These are phyloP conservation scores for Aphelinus certus DNA, from an alignment of 1,140 invertebrate genomes.

Conservation along the genomic window DNA sequence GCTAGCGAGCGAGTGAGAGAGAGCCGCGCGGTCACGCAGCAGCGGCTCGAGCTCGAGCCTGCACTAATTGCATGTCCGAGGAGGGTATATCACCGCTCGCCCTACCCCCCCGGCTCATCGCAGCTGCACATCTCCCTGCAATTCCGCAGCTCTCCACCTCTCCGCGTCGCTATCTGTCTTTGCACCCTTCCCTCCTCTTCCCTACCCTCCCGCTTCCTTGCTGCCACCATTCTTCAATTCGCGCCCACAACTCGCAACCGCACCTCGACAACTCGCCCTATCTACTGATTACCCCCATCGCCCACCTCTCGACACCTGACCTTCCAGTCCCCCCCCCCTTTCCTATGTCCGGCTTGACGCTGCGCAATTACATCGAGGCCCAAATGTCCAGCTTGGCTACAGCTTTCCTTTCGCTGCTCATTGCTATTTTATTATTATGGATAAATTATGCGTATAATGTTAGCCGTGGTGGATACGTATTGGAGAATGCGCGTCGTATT, in stretches of 20 bases:
- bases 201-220: constrained; percentile 27
- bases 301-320: no score
- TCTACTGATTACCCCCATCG: constrained; percentile 24
- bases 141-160: constrained; percentile 7
- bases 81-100: constrained; percentile 57
- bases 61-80: constrained; percentile 61
- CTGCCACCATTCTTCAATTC: not conserved
- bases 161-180: not conserved
- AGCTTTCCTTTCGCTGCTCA: no score
- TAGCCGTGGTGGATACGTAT: no score
- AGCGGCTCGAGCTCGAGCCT: constrained; percentile 31
- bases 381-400: no score
- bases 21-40: constrained; percentile 50
- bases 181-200: not conserved
- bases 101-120: constrained; percentile 43
- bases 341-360: no score
- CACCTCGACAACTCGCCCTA: not conserved
- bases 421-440: no score
- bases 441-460: no score
- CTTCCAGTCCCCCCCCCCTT: no score
- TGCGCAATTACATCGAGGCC: no score
- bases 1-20: no score
- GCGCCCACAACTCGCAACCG: no score
- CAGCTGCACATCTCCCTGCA: constrained; percentile 44
- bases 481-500: no score